A percentile compares a stretch with the other conserved stretches of the same genome.
phyloP scores from a whole-genome alignment of 53 echinoderm and acorn worm species.

The Temnopleurus reevesii region DNA sequence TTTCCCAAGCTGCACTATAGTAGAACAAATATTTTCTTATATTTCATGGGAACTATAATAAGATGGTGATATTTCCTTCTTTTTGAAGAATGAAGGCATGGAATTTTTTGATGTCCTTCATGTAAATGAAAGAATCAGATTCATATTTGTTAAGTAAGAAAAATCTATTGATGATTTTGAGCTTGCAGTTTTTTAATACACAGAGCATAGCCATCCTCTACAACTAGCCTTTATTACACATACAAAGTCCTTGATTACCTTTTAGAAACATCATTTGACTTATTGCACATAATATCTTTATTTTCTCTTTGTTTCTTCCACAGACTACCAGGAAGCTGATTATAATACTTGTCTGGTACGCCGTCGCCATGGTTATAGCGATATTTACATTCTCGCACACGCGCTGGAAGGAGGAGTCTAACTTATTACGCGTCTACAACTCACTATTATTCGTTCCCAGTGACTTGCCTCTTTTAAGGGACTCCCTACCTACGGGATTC shows the following conservation, averaged over 20 bases:
- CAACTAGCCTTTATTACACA: background rate
- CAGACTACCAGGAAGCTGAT: slow-evolving; percentile 86
- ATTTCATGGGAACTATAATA: no score
- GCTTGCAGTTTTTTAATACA: background rate
- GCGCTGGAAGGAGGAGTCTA: slow-evolving; percentile 79
- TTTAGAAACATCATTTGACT: background rate
- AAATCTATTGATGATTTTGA: no score
- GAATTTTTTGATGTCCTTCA: no score
- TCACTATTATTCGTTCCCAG: slow-evolving; percentile 78
- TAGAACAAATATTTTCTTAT: no score
- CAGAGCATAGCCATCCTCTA: background rate
- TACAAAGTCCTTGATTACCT: background rate
- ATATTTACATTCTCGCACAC: slow-evolving; percentile 89
- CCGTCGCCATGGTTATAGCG: slow-evolving; percentile 77
- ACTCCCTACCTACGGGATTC: slow-evolving; percentile 52
- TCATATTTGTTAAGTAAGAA: no score
- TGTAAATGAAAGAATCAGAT: no score
- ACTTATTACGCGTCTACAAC: slow-evolving; percentile 84
- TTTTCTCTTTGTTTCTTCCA: background rate
- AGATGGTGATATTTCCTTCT: no score
- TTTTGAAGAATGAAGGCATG: no score
- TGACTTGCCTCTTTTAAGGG: slow-evolving; percentile 63
- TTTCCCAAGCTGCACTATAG: no score
- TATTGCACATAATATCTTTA: background rate
- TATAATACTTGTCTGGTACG: slow-evolving; percentile 88